Evolutionary conservation across 2,113 vertebrate species (phyloP).

Genomic region (Condylura cristata): DNA sequence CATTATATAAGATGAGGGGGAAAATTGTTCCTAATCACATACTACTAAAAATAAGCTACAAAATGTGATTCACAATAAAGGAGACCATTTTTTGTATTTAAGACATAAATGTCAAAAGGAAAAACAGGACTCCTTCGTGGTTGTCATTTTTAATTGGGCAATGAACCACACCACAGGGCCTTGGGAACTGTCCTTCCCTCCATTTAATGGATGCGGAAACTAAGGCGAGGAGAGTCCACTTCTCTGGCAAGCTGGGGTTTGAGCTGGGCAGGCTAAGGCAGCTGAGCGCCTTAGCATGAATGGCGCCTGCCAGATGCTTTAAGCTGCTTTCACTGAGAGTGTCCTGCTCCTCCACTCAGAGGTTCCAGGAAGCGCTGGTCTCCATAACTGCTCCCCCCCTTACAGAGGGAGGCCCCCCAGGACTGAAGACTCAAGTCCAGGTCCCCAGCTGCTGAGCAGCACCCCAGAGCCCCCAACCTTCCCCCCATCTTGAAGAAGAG

Average conservation of each 20-base stretch:
- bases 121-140: background rate
- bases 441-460: background rate
- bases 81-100: slow-evolving; percentile 40
- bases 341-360: background rate
- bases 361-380: background rate
- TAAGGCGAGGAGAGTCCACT: background rate
- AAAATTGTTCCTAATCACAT: slow-evolving; percentile 59
- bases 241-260: background rate
- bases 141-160: background rate
- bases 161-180: background rate
- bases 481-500: too few relatives aligned
- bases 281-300: background rate
- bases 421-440: background rate
- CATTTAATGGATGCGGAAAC: background rate
- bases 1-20: slow-evolving; percentile 40
- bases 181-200: background rate
- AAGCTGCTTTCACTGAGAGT: background rate
- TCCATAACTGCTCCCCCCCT: background rate
- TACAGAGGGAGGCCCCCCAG: background rate
- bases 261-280: background rate
- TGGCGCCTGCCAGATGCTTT: too few relatives aligned
- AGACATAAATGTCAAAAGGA: slow-evolving; percentile 3
- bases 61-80: slow-evolving; percentile 18
- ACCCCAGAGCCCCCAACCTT: too few relatives aligned
- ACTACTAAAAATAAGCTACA: slow-evolving; percentile 52